A percentile compares a stretch with the other conserved stretches of the same genome.
Conservation (phyloP, 92 coral and sea anemone species). For the Bergia sp. region DNA sequence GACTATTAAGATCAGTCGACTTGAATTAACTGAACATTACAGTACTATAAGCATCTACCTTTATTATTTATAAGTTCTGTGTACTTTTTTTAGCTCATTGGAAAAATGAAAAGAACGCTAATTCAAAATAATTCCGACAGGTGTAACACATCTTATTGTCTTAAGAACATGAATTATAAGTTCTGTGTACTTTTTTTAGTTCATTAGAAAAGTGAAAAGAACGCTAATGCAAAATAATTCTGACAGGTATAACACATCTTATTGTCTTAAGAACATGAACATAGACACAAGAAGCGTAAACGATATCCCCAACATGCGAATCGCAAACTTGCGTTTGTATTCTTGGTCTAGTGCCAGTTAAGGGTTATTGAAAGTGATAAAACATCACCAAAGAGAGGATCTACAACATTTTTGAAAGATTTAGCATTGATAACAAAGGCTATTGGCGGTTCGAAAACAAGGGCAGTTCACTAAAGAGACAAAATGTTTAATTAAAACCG, state of each 20-base stretch:
- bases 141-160: neutral
- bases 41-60: neutral
- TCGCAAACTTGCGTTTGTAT: neutral
- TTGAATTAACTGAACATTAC: neutral
- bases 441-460: neutral
- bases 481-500: neutral
- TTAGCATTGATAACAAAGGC: neutral
- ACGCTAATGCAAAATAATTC: neutral
- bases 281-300: neutral
- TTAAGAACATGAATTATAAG: neutral
- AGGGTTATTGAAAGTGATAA: neutral
- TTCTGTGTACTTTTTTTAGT: neutral
- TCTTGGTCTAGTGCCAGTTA: neutral
- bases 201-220: no score
- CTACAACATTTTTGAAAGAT: neutral
- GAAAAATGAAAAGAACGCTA: no score
- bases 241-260: neutral
- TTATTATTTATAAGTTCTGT: no score
- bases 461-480: neutral
- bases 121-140: neutral
- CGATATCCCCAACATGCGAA: neutral
- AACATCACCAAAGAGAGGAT: neutral
- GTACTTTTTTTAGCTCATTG: neutral
- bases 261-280: neutral
- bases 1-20: neutral